Conservation (phyloP, 2,888 invertebrate genomes). For the Hydrotaea cyrtoneurina region DNA sequence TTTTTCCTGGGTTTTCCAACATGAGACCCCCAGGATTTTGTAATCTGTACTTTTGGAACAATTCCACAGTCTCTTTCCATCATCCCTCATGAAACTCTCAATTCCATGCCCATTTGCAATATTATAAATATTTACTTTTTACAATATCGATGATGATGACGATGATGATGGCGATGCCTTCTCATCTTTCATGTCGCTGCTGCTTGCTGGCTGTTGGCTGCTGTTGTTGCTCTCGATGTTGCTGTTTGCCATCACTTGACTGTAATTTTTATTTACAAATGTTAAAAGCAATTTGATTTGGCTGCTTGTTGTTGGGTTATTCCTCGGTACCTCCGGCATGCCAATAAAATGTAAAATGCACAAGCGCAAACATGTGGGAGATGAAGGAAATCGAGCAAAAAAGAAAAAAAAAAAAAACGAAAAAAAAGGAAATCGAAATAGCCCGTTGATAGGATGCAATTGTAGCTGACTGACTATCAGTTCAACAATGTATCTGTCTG, state of each 20-base stretch:
- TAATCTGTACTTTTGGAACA: too few relatives aligned
- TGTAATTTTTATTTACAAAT: slow-evolving; percentile 53
- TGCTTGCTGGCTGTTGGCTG: too few relatives aligned
- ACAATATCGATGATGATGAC: background rate
- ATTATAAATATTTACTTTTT: background rate
- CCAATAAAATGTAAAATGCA: background rate
- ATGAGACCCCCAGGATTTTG: too few relatives aligned
- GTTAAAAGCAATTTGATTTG: slow-evolving; percentile 61
- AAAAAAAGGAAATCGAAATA: slow-evolving; percentile 58
- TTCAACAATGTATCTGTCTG: slow-evolving; percentile 33
- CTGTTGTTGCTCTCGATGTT: slow-evolving; percentile 21
- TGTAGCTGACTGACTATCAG: slow-evolving; percentile 43
- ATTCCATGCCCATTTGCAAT: too few relatives aligned
- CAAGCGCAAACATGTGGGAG: background rate
- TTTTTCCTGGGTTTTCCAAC: too few relatives aligned
- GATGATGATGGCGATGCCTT: background rate
- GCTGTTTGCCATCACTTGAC: slow-evolving; percentile 31
- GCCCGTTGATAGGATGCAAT: slow-evolving; percentile 59
- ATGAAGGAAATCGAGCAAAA: background rate
- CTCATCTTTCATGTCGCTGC: slow-evolving; percentile 21
- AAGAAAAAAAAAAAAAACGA: too few relatives aligned
- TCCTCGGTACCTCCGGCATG: slow-evolving; percentile 40
- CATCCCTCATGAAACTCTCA: too few relatives aligned
- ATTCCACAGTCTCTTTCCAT: too few relatives aligned
- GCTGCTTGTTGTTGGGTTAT: slow-evolving; percentile 17